These are phyloP conservation scores for Chironomus riparius DNA, from an alignment of 2,888 invertebrate genomes.

Conservation along the genomic window DNA sequence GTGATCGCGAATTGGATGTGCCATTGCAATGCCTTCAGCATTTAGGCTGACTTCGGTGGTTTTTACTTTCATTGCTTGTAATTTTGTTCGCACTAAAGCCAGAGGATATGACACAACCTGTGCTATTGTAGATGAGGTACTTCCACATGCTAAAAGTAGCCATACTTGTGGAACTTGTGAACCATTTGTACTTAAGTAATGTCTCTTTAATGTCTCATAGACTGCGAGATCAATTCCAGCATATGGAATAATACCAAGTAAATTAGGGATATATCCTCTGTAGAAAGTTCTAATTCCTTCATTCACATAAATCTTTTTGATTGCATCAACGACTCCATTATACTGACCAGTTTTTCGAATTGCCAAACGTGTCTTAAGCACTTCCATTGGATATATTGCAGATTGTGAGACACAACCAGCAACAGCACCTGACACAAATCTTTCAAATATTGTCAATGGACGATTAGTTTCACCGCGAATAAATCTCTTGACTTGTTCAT, in stretches of 20 bases:
- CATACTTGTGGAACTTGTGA: constrained; percentile 74
- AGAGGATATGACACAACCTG: constrained; percentile 97
- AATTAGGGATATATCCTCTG: constrained; percentile 11
- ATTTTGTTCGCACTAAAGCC: constrained; percentile 85
- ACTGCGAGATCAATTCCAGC: constrained; percentile 98
- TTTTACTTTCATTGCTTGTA: constrained; percentile 78
- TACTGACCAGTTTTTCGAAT: constrained; percentile 93
- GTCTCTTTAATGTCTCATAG: constrained; percentile 93
- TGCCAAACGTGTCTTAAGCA: constrained; percentile 93
- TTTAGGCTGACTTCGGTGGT: constrained; percentile 2
- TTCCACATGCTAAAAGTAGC: constrained; percentile 79
- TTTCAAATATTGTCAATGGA: constrained; percentile 77
- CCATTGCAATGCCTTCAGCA: constrained; percentile 12
- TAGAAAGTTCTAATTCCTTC: constrained; percentile 48
- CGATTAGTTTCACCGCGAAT: constrained; percentile 70
- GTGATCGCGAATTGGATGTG: constrained; percentile 38
- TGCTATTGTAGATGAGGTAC: constrained; percentile 88
- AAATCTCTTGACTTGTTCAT: constrained; percentile 87
- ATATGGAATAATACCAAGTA: constrained; percentile 80
- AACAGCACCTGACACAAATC: constrained; percentile 84
- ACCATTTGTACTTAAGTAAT: constrained; percentile 69
- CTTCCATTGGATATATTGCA: constrained; percentile 95
- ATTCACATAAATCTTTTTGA: constrained; percentile 70
- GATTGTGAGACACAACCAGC: constrained; percentile 96
- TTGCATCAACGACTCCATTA: constrained; percentile 79